Base-by-base conservation (phyloP, 2,113 vertebrate species). In the Pogona vitticeps region DNA sequence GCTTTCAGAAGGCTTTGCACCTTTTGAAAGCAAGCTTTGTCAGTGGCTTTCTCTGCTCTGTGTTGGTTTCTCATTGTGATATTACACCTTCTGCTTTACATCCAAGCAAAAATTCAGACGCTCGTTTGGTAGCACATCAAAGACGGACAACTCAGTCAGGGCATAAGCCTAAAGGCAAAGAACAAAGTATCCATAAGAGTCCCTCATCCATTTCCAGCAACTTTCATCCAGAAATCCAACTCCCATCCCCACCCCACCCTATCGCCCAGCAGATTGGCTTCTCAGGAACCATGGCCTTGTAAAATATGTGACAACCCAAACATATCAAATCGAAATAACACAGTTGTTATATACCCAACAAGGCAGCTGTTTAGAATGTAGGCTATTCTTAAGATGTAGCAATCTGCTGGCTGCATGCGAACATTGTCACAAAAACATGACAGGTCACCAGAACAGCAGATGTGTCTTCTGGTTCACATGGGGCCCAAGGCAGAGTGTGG, bases 121-220 rank as follows among this genome's bases (percentile, higher is more conserved):
- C 40, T 72, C 52, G 38, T 75, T 84, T 75, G 36, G 15, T 84
- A 75, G 36, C 70, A 75, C 82, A 75, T 84, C 82, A 75, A 75
- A 75, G 71, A 13, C 26, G 33, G 71, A 61, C 52, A 84, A 84
- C 73, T 75, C 61, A 68, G 70, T 61, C 82, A 61, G 23, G 38
- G 52, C n/a, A 59, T 46, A 36, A 21, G 81, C 81, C 82, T 38
- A 58, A 83, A 46, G 68, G 56, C 70, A 61, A 73, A 59, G 68
- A 40, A 83, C 68, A 83, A 72, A 36, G 68, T 28, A 72, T 72
- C 6, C 58, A 23, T 70, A 59, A 61, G 28, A 75, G 61, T 31
- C 70, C 40, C 52, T 42, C 70, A 61, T 61, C 14, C 20, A 56
- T 18, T 52, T 40, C 33, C 36, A n/a, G 52, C 13, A 84, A 21